Evolutionary conservation across 2,888 invertebrate genomes (phyloP), one percentile per base, ranked within the genome.

Genomic region (Liposcelis brunnea): DNA sequence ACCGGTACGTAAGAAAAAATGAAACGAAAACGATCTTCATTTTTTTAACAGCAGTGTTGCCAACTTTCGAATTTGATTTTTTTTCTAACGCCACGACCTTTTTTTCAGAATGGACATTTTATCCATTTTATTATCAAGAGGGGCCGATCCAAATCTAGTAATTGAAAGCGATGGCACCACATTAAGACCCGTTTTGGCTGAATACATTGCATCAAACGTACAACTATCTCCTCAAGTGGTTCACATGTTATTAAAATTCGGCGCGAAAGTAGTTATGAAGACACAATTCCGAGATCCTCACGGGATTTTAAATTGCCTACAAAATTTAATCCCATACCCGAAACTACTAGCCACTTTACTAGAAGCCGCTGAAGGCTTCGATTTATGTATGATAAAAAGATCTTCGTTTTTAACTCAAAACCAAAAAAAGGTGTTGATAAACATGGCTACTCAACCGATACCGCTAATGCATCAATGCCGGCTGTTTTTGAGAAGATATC

Each of bases 241-340:
- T 1, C 66, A 72, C 6, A 58, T 81, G 47, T 61, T 89, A 49
- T 67, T 90, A 3, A 71, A 74, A 57, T 75, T 84, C 55, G 89
- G 89, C 1, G 83, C 87, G 4, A 72, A 77, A 61, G 79, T 78
- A 49, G 77, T 82, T 14, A 79, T 84, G 70, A 82, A 83, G 61
- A 82, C 82, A 7, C 85, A 85, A 53, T 83, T 80, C 58, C 72
- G 84, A 47, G 83, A 87, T 57, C 84, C 85, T 0, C 80, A 81
- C 56, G 86, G 87, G 31, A 76, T 87, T 46, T 66, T 89, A 4
- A 85, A 84, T 59, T 80, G 77, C 21, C 69, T 86, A 10, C 78
- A 80, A 52, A 77, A 81, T 59, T 61, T 70, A n/a, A 61, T 65
- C 2, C 58, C 63, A 15, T 64, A 66, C 46, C 65, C 64, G 1